These are phyloP conservation scores for Lophius americanus DNA, from an alignment of 2,797 vertebrate species.

Conservation along the genomic window DNA sequence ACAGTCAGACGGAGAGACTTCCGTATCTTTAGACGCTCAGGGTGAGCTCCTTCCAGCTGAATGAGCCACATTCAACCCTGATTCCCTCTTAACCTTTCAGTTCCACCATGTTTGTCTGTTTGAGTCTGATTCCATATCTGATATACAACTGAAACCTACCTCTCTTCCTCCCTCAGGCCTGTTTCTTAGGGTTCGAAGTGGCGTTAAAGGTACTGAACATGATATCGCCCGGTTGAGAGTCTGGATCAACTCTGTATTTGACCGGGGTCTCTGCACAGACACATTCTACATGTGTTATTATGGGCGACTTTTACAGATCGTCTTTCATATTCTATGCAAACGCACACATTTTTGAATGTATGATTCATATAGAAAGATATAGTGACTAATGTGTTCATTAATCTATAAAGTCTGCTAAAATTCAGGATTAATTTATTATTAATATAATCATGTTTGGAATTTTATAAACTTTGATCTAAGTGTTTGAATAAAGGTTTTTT, in stretches of 20 bases:
- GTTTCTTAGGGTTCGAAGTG: slow-evolving; percentile 83
- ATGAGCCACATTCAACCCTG: too few species aligned
- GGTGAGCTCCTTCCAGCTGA: too few species aligned
- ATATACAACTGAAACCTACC: background rate
- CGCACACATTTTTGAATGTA: slow-evolving; percentile 26
- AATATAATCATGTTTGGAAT: background rate
- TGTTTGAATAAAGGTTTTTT: slow-evolving; percentile 11
- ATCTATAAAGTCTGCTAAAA: slow-evolving; percentile 11
- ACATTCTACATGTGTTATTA: background rate
- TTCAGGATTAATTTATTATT: background rate
- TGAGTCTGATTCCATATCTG: too few species aligned
- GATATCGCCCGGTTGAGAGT: slow-evolving; percentile 68
- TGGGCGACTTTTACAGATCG: slow-evolving; percentile 18
- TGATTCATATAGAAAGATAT: slow-evolving; percentile 1
- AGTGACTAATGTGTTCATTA: background rate
- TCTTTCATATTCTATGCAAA: too few species aligned
- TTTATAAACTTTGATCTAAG: slow-evolving; percentile 17
- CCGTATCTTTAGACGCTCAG: too few species aligned
- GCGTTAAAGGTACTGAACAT: slow-evolving; percentile 76
- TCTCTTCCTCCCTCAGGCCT: slow-evolving; percentile 70
- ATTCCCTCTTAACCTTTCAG: too few species aligned
- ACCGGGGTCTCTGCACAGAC: too few species aligned
- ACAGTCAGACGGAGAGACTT: too few species aligned
- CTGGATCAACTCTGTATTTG: background rate
- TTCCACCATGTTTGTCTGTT: too few species aligned